Evolutionary conservation across 53 echinoderm and acorn worm species (phyloP), one percentile per base, ranked within the genome.

Genomic region (Luidia sarsii): DNA sequence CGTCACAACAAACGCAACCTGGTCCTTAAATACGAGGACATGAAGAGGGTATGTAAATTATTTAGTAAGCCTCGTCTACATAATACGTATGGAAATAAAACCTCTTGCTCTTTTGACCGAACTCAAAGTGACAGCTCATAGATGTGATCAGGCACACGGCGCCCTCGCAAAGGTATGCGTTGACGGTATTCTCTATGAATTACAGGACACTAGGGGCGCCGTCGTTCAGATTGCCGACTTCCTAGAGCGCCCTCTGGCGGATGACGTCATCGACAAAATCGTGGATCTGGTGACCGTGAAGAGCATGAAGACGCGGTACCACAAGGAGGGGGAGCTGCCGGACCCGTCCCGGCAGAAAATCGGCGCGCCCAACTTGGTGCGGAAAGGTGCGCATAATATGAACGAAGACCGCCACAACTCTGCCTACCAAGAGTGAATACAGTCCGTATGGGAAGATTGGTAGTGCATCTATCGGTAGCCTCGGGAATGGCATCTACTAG

Each of bases 181-280:
- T 9, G 22, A 19, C 8, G 1, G 10, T 1, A 3, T 41, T 41
- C 38, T 37, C 20, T 65, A 9, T 0, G 1, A n/a, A n/a, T n/a
- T 7, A 39, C 1, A 75, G 75, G 75, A 75, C 31, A 75, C 75
- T 9, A 59, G 75, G 2, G 75, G 75, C 28, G 75, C 75, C 38
- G 61, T 75, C 31, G 38, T 61, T 18, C 61, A 61, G 46, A 59
- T 75, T 9, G 75, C 75, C 19, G 75, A 75, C 75, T 75, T 75
- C 30, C 16, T 75, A 25, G 75, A 39, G 10, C 61, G 75, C 48
- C 46, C 61, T 46, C 48, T 75, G 8, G 55, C 59, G 7, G 61
- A 75, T 20, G 75, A 60, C 37, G 19, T 39, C 21, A 33, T 75
- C 48, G 75, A 75, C 39, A 61, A 61, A 41, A 75, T 75, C 13